Evolutionary conservation across 1,140 invertebrate genomes (phyloP).

Genomic region (Chelonus insularis): DNA sequence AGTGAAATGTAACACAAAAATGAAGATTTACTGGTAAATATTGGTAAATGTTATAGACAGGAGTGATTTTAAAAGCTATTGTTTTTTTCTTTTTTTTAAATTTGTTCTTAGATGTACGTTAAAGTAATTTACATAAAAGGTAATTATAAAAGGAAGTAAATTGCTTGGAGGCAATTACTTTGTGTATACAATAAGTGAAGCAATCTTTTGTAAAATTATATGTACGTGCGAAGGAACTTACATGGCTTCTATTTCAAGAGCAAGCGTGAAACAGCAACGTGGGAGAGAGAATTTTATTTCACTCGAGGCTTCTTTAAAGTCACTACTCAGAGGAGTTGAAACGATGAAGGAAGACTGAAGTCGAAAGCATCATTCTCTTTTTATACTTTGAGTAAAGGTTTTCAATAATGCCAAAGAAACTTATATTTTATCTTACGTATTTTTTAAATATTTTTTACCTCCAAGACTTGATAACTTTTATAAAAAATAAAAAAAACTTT

Average conservation of each 20-base stretch:
- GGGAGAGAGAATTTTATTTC: conserved; percentile 28
- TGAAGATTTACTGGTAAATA: too few relatives aligned
- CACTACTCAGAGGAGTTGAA: conserved; percentile 20
- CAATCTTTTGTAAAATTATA: conserved; percentile 6
- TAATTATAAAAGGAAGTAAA: not conserved
- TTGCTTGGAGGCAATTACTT: conserved; percentile 16
- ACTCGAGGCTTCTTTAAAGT: conserved; percentile 18
- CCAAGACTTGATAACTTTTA: too few relatives aligned
- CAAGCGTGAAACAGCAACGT: conserved; percentile 10
- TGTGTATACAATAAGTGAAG: conserved; percentile 13
- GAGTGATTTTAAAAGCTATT: too few relatives aligned
- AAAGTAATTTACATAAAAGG: not conserved
- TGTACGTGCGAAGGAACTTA: conserved; percentile 24
- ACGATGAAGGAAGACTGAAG: conserved; percentile 28
- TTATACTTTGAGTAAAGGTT: too few relatives aligned
- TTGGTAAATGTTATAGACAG: too few relatives aligned
- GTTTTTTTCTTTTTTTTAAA: too few relatives aligned
- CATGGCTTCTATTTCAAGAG: conserved; percentile 27
- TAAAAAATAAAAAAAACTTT: too few relatives aligned
- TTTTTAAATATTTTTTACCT: too few relatives aligned
- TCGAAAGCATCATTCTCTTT: conserved; percentile 5
- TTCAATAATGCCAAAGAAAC: too few relatives aligned
- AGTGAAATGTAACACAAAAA: too few relatives aligned
- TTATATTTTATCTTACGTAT: too few relatives aligned
- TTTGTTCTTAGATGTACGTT: too few relatives aligned